A percentile compares a stretch with the other conserved stretches of the same genome.
These are phyloP conservation scores for Ptychobarbus kaznakovi DNA, from an alignment of 2,797 vertebrate species.

Conservation along the genomic window DNA sequence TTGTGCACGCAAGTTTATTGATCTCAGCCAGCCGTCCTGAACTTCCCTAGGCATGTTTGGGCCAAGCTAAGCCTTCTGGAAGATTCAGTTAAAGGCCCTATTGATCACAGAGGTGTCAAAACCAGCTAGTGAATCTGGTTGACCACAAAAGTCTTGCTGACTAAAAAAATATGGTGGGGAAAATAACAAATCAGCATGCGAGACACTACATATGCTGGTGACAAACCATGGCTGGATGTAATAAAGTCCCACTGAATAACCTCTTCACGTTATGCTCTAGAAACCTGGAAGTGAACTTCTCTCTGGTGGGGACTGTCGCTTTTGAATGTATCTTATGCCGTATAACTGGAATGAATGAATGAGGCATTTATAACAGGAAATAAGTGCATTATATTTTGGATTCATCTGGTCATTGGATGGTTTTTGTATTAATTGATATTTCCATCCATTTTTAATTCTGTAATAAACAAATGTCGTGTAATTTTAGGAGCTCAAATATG, in stretches of 20 bases:
- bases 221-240: not conserved
- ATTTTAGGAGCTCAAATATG: not conserved
- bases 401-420: not conserved
- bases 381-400: not conserved
- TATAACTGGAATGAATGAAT: not conserved
- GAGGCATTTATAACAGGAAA: not conserved
- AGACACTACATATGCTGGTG: not conserved
- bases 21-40: conserved; percentile 24
- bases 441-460: not conserved
- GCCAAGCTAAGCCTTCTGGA: not conserved
- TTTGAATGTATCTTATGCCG: not conserved
- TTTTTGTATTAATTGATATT: not conserved
- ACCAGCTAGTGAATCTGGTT: not conserved
- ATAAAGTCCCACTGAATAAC: not conserved
- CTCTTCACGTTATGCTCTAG: conserved; percentile 5
- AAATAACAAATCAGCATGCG: not conserved
- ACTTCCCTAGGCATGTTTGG: not conserved
- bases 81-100: conserved; percentile 3
- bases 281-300: conserved; percentile 31
- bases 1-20: conserved; percentile 37
- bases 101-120: conserved; percentile 8
- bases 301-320: not conserved
- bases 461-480: not conserved
- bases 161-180: not conserved
- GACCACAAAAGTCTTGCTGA: not conserved